Evolutionary conservation across 1,140 invertebrate genomes (phyloP), one percentile per base, ranked within the genome.

Genomic region (Choristoneura fumiferana): DNA sequence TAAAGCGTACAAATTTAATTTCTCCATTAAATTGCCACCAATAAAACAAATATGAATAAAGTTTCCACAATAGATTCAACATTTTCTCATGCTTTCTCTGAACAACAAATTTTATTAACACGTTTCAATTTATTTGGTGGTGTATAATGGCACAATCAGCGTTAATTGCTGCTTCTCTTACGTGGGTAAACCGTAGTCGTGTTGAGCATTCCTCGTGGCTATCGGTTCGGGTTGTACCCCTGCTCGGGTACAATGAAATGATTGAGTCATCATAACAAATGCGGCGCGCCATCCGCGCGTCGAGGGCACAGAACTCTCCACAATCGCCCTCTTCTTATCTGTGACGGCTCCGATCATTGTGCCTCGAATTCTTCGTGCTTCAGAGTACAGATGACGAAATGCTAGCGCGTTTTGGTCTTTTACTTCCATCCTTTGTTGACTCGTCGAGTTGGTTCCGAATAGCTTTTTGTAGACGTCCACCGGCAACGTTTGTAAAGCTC

Each of bases 241-340:
- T 57, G 62, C 49, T n/a, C n/a, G n/a, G n/a, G 60, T 55, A 85
- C 77, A 86, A 87, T 86, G 81, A 78, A 87, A 87, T 78, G 66
- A 87, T 86, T 81, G 80, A 86, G 78, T 86, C 82, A 87, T 87
- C 84, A 84, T 78, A 86, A 86, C 81, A 87, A 86, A 87, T 86
- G 77, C 74, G 71, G 71, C 71, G 65, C 70, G 69, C 69, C n/a
- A n/a, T n/a, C n/a, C n/a, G 69, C 75, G 66, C 57, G 60, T 34
- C 38, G 68, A 74, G 71, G 74, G 71, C 77, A 76, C 62, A 65
- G 75, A 80, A 83, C 79, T 84, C 69, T 71, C 67, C 61, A 87
- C 81, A 87, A 84, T 87, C 80, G 76, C 70, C 58, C 69, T n/a
- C n/a, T n/a, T 78, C 76, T 87, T 87, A 87, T 87, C 82, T 84